Percentiles rank a stretch among this genome's conserved stretches.
These are phyloP conservation scores for Pelodiscus sinensis DNA, from an alignment of 2,113 vertebrate genomes.

Conservation along the genomic window DNA sequence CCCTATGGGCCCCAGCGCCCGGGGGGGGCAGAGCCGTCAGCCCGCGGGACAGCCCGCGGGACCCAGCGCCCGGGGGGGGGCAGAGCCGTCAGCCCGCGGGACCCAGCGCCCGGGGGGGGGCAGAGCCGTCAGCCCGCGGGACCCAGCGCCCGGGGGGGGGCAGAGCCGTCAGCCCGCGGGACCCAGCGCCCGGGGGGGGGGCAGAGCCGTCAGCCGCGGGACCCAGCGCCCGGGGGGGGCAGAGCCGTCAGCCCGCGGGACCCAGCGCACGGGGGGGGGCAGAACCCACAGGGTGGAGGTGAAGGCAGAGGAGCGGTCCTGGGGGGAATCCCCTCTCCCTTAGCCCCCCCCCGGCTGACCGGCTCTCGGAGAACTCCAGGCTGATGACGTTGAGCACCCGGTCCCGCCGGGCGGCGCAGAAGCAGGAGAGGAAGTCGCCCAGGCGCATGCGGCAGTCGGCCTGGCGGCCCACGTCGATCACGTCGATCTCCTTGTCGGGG, in stretches of 20 bases:
- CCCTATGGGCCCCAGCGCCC: no score
- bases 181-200: neutral
- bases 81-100: no score
- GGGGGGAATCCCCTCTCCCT: neutral
- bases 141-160: neutral
- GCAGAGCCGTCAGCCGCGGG: neutral
- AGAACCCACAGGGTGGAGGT: neutral
- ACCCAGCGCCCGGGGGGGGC: neutral
- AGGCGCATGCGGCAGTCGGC: constrained; percentile 92
- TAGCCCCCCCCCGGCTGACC: constrained; percentile 69
- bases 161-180: neutral
- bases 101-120: neutral
- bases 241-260: no score
- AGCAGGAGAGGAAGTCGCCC: constrained; percentile 91
- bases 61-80: no score
- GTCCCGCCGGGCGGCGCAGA: constrained; percentile 89
- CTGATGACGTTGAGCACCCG: constrained; percentile 93
- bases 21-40: neutral
- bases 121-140: neutral
- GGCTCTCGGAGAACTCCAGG: constrained; percentile 94
- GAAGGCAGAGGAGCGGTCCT: neutral
- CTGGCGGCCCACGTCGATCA: constrained; percentile 91
- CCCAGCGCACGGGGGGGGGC: no score
- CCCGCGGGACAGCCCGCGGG: neutral
- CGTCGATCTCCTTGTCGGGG: constrained; percentile 91